phyloP scores from a whole-genome alignment of 2,888 invertebrate species.

The Lysandra coridon region DNA sequence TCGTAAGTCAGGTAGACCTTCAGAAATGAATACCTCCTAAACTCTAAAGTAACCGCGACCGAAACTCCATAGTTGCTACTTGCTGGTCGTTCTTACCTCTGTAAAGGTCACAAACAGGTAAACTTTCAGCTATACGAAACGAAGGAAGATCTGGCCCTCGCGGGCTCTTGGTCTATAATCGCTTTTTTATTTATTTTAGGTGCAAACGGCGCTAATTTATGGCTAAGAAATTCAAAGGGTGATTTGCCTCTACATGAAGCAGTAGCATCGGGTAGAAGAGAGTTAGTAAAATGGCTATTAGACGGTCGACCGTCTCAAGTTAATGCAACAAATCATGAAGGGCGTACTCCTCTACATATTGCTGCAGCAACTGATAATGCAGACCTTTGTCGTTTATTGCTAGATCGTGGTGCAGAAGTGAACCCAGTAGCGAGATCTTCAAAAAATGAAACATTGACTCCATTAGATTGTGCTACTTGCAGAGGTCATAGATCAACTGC shows the following conservation, averaged over 20 bases:
- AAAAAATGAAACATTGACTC: constrained; percentile 92
- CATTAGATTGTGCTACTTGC: constrained; percentile 93
- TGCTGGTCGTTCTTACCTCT: no score
- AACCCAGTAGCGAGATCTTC: constrained; percentile 91
- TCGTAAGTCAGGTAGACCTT: no score
- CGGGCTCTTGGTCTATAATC: neutral
- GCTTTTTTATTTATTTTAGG: constrained; percentile 50
- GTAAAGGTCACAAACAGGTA: no score
- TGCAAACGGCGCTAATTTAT: constrained; percentile 89
- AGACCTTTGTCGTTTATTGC: constrained; percentile 92
- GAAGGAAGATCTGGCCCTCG: no score
- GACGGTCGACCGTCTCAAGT: constrained; percentile 90
- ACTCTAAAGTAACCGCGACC: no score
- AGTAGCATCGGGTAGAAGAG: constrained; percentile 93
- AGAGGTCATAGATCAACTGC: constrained; percentile 94
- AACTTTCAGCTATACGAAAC: no score
- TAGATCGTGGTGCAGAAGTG: constrained; percentile 91
- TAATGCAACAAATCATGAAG: constrained; percentile 94
- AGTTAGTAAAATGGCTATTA: constrained; percentile 93
- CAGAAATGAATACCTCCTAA: no score
- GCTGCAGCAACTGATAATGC: constrained; percentile 96
- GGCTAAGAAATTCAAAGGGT: constrained; percentile 95
- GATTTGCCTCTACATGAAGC: constrained; percentile 98
- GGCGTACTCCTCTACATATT: constrained; percentile 95
- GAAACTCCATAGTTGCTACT: no score